Conservation (phyloP, 2,888 invertebrate genomes). For the Dexiosoma caninum region DNA sequence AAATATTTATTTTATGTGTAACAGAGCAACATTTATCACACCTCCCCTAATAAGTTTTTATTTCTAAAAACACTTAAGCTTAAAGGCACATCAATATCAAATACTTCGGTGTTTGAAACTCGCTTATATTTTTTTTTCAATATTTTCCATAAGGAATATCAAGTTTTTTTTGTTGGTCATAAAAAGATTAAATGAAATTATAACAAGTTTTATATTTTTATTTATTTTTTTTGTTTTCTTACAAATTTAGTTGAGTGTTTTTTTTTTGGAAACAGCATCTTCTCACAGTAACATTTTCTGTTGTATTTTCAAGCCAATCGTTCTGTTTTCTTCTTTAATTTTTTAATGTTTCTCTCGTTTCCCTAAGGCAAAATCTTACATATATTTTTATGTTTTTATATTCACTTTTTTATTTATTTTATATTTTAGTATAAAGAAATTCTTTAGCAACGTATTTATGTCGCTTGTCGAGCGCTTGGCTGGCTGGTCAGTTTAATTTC, state of each 20-base stretch:
- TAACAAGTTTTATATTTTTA: neutral
- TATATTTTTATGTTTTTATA: neutral
- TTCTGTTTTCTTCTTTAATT: neutral
- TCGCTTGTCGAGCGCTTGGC: conserved; percentile 31
- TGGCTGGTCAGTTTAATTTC: conserved; percentile 58
- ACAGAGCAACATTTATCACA: no score
- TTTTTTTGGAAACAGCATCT: neutral
- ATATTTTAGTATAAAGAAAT: neutral
- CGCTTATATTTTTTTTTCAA: no score
- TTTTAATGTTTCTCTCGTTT: neutral
- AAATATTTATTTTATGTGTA: no score
- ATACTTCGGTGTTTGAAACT: no score
- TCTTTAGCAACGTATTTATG: neutral
- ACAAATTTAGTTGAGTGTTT: no score
- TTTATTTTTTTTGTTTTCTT: no score
- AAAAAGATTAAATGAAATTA: neutral
- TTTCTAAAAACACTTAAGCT: no score
- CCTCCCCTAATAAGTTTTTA: no score
- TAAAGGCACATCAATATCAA: no score
- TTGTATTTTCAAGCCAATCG: neutral
- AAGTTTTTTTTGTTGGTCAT: no score
- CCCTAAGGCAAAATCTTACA: neutral
- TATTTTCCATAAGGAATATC: no score
- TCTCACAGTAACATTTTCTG: neutral
- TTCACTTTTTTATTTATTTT: neutral